A percentile compares a stretch with the other conserved stretches of the same genome.
These are phyloP conservation scores for Hyperoplus lanceolatus DNA, from an alignment of 2,797 vertebrate genomes.

Conservation along the genomic window DNA sequence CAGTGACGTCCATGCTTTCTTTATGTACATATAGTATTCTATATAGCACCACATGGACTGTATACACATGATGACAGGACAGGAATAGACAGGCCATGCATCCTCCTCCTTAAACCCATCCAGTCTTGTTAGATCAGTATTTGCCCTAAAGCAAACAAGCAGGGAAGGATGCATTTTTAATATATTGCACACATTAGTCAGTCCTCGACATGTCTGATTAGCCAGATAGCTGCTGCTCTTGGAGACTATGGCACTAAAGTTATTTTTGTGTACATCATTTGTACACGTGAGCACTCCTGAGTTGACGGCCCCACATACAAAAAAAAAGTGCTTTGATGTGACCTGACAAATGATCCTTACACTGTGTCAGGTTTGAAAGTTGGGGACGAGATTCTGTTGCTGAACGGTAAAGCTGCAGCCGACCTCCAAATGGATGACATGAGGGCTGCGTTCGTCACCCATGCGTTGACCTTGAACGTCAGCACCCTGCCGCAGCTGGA, in stretches of 20 bases:
- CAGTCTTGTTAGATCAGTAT: slow-evolving; percentile 57
- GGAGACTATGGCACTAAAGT: slow-evolving; percentile 9
- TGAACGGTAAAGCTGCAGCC: slow-evolving; percentile 89
- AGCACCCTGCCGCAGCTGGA: slow-evolving; percentile 86
- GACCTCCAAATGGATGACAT: slow-evolving; percentile 88
- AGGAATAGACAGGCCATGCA: slow-evolving; percentile 44
- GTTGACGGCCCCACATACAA: slow-evolving; percentile 8
- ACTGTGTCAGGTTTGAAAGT: slow-evolving; percentile 87
- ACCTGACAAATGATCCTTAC: slow-evolving; percentile 8
- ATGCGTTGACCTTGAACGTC: slow-evolving; percentile 87
- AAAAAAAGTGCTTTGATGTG: slow-evolving; percentile 16
- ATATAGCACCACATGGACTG: neutral
- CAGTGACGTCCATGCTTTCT: neutral
- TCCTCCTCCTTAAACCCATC: slow-evolving; percentile 28
- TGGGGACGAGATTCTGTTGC: slow-evolving; percentile 92
- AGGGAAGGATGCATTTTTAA: slow-evolving; percentile 59
- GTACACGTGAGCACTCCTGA: slow-evolving; percentile 21
- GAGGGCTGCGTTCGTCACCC: slow-evolving; percentile 88
- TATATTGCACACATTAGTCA: slow-evolving; percentile 51
- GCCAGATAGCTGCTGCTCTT: slow-evolving; percentile 30
- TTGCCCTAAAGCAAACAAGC: slow-evolving; percentile 44
- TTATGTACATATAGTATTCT: neutral
- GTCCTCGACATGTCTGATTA: slow-evolving; percentile 46
- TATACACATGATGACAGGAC: slow-evolving; percentile 37
- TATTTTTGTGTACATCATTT: slow-evolving; percentile 39